Percentiles rank a stretch among this genome's conserved stretches.
Evolutionary conservation across 2,797 vertebrate genomes (phyloP).

Genomic region (Sitta carolinensis): DNA sequence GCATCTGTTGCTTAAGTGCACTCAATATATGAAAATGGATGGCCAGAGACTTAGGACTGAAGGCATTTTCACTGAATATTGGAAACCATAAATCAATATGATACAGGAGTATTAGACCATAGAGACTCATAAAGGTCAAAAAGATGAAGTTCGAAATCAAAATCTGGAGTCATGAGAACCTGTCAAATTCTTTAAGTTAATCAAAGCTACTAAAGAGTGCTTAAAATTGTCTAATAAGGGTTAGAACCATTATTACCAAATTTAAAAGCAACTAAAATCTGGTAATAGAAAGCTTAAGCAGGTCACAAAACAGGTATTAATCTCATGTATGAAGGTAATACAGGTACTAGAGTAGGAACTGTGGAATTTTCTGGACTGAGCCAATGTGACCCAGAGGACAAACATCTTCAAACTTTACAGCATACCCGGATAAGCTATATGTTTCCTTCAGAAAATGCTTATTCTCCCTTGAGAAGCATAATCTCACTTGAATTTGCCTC

Average conservation of each 20-base stretch:
- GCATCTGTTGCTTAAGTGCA: not conserved
- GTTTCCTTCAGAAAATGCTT: not conserved
- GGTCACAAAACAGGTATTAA: not conserved
- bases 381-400: not conserved
- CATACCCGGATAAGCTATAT: not conserved
- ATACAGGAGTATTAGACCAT: not conserved
- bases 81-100: not conserved
- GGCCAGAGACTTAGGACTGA: not conserved
- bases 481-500: slow-evolving; percentile 2
- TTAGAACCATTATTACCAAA: not conserved
- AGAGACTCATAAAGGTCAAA: not conserved
- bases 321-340: not conserved
- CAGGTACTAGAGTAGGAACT: not conserved
- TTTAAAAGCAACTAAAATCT: not conserved
- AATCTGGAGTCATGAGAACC: not conserved
- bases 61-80: not conserved
- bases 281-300: not conserved
- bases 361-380: not conserved
- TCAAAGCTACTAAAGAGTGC: not conserved
- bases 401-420: not conserved
- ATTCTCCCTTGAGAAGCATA: slow-evolving; percentile 11
- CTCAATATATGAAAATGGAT: not conserved
- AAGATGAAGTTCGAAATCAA: slow-evolving; percentile 5
- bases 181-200: not conserved
- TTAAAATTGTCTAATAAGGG: not conserved